phyloP scores from a whole-genome alignment of 1,140 invertebrate species.

The Hypothenemus hampei region DNA sequence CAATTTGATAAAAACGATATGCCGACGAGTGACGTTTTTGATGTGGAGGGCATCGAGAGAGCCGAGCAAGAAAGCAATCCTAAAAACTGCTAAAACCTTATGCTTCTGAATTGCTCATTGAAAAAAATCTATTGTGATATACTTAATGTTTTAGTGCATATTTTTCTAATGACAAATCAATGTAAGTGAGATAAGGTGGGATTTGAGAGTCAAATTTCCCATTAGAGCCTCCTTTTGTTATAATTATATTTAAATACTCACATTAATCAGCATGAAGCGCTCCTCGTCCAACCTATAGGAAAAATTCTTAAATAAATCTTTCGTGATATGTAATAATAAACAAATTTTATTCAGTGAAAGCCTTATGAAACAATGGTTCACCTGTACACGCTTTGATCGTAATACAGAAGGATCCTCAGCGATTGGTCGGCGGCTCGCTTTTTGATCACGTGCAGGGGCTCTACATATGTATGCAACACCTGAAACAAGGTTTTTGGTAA shows the following conservation, averaged over 20 bases:
- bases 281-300: conserved; percentile 70
- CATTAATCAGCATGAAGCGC: conserved; percentile 81
- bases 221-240: no score
- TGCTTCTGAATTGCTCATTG: no score
- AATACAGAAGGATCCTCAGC: conserved; percentile 81
- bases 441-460: conserved; percentile 69
- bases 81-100: no score
- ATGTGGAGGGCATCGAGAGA: conserved; percentile 18
- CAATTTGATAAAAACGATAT: not conserved
- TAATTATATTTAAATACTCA: no score
- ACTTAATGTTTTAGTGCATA: no score
- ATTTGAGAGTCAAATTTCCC: no score
- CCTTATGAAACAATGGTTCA: conserved; percentile 46
- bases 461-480: conserved; percentile 79
- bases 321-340: not conserved
- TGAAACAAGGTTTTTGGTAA: conserved; percentile 50
- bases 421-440: conserved; percentile 82
- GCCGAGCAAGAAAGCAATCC: conserved; percentile 3
- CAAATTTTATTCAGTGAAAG: not conserved
- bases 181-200: no score
- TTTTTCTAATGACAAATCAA: no score
- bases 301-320: conserved; percentile 20
- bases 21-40: conserved; percentile 18
- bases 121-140: no score
- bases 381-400: conserved; percentile 86